Conservation (phyloP, 1,140 invertebrate species). For the Brachionus sp. region DNA sequence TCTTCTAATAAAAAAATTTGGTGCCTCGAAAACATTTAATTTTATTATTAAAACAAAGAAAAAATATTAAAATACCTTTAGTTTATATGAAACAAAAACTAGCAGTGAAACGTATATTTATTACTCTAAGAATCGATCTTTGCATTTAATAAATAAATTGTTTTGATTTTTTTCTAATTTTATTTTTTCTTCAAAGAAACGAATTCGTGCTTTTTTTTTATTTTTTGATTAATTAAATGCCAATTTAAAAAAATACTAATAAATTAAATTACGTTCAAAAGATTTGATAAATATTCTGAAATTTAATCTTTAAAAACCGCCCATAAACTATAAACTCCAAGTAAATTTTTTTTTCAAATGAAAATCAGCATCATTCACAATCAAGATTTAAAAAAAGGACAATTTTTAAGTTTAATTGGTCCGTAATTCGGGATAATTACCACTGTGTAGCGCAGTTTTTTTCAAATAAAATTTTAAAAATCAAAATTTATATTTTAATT, state of each 20-base stretch:
- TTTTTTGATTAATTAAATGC: constrained; percentile 32
- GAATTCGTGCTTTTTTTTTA: constrained; percentile 9
- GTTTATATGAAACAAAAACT: background rate
- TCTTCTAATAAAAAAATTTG: background rate
- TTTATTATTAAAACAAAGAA: background rate
- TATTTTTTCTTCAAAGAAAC: background rate
- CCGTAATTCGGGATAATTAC: constrained; percentile 25
- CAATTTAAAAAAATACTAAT: constrained; percentile 18
- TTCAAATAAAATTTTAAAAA: background rate
- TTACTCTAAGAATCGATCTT: background rate
- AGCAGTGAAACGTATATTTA: background rate
- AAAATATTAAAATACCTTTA: background rate
- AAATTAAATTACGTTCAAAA: constrained; percentile 18
- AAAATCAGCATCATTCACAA: constrained; percentile 14
- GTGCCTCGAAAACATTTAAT: background rate
- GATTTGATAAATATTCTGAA: constrained; percentile 21
- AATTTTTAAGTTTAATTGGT: constrained; percentile 19
- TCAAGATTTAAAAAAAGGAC: background rate
- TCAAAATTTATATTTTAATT: background rate
- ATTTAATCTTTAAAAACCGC: background rate
- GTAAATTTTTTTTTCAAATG: background rate
- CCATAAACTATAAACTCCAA: background rate
- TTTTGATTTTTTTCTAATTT: background rate
- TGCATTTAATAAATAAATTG: background rate
- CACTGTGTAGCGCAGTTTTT: background rate